Evolutionary conservation across 2,797 vertebrate genomes (phyloP).

Genomic region (Macropus fuliginosus): DNA sequence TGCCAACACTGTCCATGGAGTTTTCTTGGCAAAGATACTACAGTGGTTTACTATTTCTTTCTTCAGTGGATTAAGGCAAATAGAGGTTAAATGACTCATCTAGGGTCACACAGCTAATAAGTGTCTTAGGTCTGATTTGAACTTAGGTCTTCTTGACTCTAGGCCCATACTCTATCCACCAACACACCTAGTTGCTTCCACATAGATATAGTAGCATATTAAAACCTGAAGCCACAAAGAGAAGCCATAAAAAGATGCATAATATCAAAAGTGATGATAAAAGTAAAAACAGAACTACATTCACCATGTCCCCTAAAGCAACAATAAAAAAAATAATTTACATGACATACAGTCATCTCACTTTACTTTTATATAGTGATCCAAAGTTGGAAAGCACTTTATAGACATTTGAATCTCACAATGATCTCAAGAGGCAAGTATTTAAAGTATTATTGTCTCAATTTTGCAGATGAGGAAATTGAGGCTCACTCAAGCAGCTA

Average conservation of each 20-base stretch:
- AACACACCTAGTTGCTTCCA: background rate
- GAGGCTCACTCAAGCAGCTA: background rate
- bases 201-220: background rate
- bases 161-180: background rate
- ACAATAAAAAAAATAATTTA: background rate
- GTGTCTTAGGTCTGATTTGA: background rate
- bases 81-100: background rate
- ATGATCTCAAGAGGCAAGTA: background rate
- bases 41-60: background rate
- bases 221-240: background rate
- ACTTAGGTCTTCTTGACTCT: background rate
- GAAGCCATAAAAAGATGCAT: background rate
- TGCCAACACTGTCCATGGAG: background rate
- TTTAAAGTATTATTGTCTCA: background rate
- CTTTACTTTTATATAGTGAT: background rate
- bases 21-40: background rate
- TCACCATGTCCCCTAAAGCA: background rate
- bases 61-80: background rate
- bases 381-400: background rate
- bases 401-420: background rate
- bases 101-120: background rate
- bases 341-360: background rate
- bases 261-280: background rate
- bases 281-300: background rate
- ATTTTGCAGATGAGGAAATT: background rate